Base-by-base conservation (phyloP, 2,888 invertebrate species). In the Dryococelus australis region DNA sequence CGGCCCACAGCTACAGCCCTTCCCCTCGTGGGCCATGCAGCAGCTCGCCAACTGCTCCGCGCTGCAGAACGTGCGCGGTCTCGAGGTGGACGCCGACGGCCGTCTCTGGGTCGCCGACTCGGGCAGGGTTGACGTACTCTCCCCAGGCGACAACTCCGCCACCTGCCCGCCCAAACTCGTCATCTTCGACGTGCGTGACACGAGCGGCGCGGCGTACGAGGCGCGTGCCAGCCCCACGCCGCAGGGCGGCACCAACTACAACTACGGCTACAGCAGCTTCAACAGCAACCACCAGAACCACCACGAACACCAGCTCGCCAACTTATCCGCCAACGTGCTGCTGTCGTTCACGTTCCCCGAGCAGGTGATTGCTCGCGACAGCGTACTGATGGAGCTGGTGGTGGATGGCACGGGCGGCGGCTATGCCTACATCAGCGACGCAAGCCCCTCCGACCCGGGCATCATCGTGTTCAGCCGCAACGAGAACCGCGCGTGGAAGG, bases 1-100 rank as follows among this genome's bases (percentile, higher is more conserved):
- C 89, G 96, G 95, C 89, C 97, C 97, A 2, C 93, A 94, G 85
- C 92, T 96, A 84, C 94, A 95, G 94, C 95, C 96, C 5, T 97
- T 95, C 91, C 96, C 96, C 88, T 95, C 93, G 89, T 96, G 96
- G 96, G 94, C 93, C 35, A 94, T 94, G 93, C 96, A 96, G 91
- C 92, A 92, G 27, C 88, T 95, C 84, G 95, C 95, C 0, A 94
- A 96, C 90, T 96, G 96, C 92, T 92, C 92, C 26, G 94, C 95
- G 0, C 93, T 97, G 88, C 96, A 97, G 91, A 96, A 95, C 90
- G 96, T 96, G 43, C 96, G 96, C 91, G 95, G 95, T 90, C 93
- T 96, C 89, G 96, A 96, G 91, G 95, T 96, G 85, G 96, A 97
- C 91, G 94, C 94, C 4, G 94, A 94, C 88, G 96, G 96, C 6